Percentiles rank a stretch among this genome's conserved stretches.
These are phyloP conservation scores for Aphaenogaster floridana DNA, from an alignment of 1,140 invertebrate species.

Conservation along the genomic window DNA sequence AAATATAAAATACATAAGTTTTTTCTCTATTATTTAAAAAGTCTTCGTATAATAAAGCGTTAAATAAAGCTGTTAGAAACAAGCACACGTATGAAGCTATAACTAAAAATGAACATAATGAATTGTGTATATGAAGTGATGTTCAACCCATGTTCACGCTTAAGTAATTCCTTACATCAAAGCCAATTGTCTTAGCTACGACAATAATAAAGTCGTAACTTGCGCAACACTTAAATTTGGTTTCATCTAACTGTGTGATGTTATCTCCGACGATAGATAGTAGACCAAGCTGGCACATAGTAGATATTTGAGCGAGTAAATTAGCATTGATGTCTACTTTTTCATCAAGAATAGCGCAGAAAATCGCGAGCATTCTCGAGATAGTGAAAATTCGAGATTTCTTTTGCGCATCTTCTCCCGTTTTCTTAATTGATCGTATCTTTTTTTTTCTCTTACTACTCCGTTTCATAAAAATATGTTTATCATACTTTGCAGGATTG, in stretches of 20 bases:
- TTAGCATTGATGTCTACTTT: slow-evolving; percentile 94
- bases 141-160: slow-evolving; percentile 12
- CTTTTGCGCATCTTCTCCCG: slow-evolving; percentile 84
- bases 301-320: slow-evolving; percentile 93
- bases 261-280: slow-evolving; percentile 89
- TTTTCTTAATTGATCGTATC: slow-evolving; percentile 79
- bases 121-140: background rate
- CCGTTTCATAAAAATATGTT: slow-evolving; percentile 93
- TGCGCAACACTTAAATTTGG: slow-evolving; percentile 92
- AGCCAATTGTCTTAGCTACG: slow-evolving; percentile 91
- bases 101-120: background rate
- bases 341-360: slow-evolving; percentile 95
- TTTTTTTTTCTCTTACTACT: slow-evolving; percentile 88
- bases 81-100: slow-evolving; percentile 1
- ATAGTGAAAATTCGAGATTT: slow-evolving; percentile 93
- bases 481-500: slow-evolving; percentile 95
- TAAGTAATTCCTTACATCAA: slow-evolving; percentile 92
- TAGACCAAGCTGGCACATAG: slow-evolving; percentile 91
- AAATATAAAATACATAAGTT: slow-evolving; percentile 27
- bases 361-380: slow-evolving; percentile 95
- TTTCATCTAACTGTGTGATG: slow-evolving; percentile 88
- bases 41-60: background rate
- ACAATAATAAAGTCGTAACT: slow-evolving; percentile 90
- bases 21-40: background rate
- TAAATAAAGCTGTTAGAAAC: background rate